Conservation (phyloP, 1,140 invertebrate species). For the Calephelis nemesis region DNA sequence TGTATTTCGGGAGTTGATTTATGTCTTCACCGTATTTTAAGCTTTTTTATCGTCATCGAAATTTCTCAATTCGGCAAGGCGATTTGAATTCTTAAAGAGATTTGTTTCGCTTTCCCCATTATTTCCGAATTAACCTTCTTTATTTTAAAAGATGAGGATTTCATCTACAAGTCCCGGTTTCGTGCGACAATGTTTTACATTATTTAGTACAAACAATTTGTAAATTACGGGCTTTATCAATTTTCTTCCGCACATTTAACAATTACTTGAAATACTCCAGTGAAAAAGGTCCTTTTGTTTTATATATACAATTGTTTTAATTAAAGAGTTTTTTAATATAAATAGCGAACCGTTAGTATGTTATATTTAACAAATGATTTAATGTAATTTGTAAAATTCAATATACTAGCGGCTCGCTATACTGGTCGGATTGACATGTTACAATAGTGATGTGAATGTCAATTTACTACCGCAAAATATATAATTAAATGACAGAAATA, state of each 20-base stretch:
- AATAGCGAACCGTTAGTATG: background rate
- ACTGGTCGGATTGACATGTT: too few relatives aligned
- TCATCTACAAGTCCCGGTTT: conserved; percentile 28
- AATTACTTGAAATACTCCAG: background rate
- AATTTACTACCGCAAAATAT: too few relatives aligned
- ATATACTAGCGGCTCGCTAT: too few relatives aligned
- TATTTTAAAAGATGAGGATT: conserved; percentile 18
- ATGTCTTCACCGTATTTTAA: too few relatives aligned
- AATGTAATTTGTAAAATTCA: too few relatives aligned
- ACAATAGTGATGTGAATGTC: too few relatives aligned
- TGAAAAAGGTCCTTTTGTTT: conserved; percentile 1
- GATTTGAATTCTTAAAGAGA: background rate
- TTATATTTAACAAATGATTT: too few relatives aligned
- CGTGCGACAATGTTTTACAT: conserved; percentile 25
- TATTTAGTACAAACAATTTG: conserved; percentile 20
- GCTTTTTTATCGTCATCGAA: too few relatives aligned
- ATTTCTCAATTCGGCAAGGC: background rate
- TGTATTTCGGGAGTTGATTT: too few relatives aligned
- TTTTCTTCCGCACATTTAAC: conserved; percentile 3
- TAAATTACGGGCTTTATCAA: conserved; percentile 12
- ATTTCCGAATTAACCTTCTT: background rate
- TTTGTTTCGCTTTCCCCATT: background rate
- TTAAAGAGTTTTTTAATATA: background rate
- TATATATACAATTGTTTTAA: background rate
- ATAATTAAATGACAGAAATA: too few relatives aligned